These are phyloP conservation scores for Gila orcuttii DNA, from an alignment of 2,113 vertebrate genomes.

Conservation along the genomic window DNA sequence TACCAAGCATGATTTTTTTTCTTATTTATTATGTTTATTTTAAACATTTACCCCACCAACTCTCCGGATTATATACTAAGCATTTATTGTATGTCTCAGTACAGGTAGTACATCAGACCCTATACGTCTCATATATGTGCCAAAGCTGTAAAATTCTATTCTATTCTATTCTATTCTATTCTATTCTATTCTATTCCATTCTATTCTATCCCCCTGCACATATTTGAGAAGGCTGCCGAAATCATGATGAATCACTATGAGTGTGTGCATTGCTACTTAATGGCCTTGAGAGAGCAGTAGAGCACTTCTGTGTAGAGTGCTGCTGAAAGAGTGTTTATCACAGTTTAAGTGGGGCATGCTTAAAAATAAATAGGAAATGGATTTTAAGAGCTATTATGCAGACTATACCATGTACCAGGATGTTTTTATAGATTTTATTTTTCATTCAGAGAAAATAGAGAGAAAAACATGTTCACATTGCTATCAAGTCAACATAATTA, in stretches of 20 bases:
- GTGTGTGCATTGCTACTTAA: slow-evolving; percentile 45
- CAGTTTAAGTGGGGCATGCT: slow-evolving; percentile 31
- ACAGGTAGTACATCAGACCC: background rate
- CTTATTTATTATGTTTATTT: too few species aligned
- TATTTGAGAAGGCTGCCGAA: background rate
- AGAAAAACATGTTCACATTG: background rate
- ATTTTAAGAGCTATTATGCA: slow-evolving; percentile 23
- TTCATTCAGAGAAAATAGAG: background rate
- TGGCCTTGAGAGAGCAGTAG: slow-evolving; percentile 72
- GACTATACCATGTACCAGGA: slow-evolving; percentile 22
- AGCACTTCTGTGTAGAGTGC: slow-evolving; percentile 45
- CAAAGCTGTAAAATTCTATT: background rate
- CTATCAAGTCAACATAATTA: background rate
- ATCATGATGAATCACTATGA: background rate
- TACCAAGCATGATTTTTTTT: too few species aligned
- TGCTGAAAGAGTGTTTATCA: background rate
- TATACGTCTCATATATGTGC: background rate
- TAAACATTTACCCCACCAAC: too few species aligned
- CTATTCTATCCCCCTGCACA: background rate
- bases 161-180: background rate
- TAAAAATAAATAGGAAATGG: slow-evolving; percentile 29
- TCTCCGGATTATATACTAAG: too few species aligned
- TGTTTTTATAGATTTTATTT: background rate
- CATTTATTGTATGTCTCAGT: too few species aligned
- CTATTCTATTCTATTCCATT: background rate